Conservation (phyloP, 2,113 vertebrate species). For the Heterocephalus glaber region DNA sequence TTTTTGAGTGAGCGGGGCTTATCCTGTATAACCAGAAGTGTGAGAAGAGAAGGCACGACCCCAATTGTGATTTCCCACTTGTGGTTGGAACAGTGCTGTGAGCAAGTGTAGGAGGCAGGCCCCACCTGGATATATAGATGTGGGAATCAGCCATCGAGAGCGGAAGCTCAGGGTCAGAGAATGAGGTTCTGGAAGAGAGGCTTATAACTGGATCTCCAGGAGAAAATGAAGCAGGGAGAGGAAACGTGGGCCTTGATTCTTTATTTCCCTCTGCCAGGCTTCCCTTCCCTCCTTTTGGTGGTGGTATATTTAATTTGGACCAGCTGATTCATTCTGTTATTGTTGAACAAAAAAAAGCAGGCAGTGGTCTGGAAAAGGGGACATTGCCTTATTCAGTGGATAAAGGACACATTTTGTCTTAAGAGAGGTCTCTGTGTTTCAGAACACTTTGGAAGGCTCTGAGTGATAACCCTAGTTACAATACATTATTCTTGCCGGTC, state of each 20-base stretch:
- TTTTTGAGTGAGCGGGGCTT: background rate
- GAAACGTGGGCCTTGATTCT: background rate
- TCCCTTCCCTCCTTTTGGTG: background rate
- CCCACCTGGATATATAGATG: background rate
- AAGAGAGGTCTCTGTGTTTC: background rate
- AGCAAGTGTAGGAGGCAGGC: background rate
- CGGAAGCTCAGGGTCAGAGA: background rate
- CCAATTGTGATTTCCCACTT: background rate
- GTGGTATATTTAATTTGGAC: slow-evolving; percentile 22
- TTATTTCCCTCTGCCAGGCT: background rate
- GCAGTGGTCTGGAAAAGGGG: slow-evolving; percentile 59
- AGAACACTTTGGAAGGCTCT: background rate
- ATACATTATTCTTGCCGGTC: slow-evolving; percentile 45
- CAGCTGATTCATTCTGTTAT: slow-evolving; percentile 7
- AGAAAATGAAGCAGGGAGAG: slow-evolving; percentile 25
- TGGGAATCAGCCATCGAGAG: background rate
- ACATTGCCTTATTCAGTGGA: slow-evolving; percentile 15
- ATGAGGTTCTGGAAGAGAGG: background rate
- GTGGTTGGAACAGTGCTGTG: background rate
- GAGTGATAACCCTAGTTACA: background rate
- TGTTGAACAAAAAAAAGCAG: slow-evolving; percentile 51
- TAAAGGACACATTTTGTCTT: slow-evolving; percentile 46
- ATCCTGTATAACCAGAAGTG: background rate
- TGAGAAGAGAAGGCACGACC: background rate
- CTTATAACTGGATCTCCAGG: background rate